Evolutionary conservation across 64 coral and sea anemone genomes (phyloP), one percentile per base, ranked within the genome.

Genomic region (Porites lutea): DNA sequence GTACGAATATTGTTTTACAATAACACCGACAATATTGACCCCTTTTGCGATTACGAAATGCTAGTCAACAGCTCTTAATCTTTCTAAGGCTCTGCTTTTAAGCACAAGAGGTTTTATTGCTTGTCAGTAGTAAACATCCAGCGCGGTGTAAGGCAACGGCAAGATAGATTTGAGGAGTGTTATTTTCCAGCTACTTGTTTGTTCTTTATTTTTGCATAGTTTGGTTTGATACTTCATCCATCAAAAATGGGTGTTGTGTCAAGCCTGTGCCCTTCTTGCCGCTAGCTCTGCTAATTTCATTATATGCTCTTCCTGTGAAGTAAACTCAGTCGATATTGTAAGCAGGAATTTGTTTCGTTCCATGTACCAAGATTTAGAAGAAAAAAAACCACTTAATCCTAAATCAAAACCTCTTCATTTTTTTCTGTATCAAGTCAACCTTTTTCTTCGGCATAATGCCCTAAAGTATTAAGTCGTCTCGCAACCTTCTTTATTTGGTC

Each of bases 161-260:
- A 52, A 63, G 22, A 22, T 13, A 48, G 9, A 10, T 80, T 20
- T 6, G 23, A 12, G 43, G 19, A 50, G 65, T 84, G 9, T 8
- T 11, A 3, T 64, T 65, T 37, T 27, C 47, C 63, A 67, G 13
- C 7, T 68, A 65, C 61, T 62, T 84, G 81, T 63, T 49, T 84
- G 3, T 20, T 18, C 7, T 84, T 16, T 67, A 47, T 18, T 52
- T 84, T 67, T 48, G 62, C 81, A 10, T 51, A 68, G 81, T 84
- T 68, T 84, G 81, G 81, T 67, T 84, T 84, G 81, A 51, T 84
- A 84, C 81, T 48, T 84, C 81, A 84, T 84, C 81, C 61, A 84
- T 84, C 81, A 84, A 84, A 75, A 84, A 6, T 3, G 45, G 48
- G 8, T 52, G 16, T 20, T n/a, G 61, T 84, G 81, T 84, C 81